Evolutionary conservation across 1,140 invertebrate genomes (phyloP).

Genomic region (Diorhabda carinulata): DNA sequence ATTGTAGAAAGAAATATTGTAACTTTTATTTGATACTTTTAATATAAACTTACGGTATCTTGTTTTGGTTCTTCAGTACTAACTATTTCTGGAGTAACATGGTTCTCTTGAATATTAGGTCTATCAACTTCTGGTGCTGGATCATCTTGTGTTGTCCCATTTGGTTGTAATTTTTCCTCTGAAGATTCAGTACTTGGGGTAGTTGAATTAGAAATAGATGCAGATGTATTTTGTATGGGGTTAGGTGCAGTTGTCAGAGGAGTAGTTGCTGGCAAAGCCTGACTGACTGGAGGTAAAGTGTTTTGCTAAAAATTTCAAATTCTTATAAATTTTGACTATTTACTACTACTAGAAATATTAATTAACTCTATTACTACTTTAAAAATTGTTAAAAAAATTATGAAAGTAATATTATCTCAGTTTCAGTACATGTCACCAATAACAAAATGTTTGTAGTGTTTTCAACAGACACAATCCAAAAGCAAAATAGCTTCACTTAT

Average conservation of each 20-base stretch:
- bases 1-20: too few relatives aligned
- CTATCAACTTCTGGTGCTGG: conserved; percentile 18
- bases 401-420: too few relatives aligned
- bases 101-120: conserved; percentile 18
- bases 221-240: neutral
- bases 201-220: conserved; percentile 5
- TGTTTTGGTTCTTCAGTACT: neutral
- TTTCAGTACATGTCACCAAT: too few relatives aligned
- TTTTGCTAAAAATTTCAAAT: conserved; percentile 23
- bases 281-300: conserved; percentile 26
- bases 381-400: too few relatives aligned
- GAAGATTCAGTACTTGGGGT: conserved; percentile 7
- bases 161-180: conserved; percentile 31
- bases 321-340: too few relatives aligned
- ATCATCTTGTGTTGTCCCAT: conserved; percentile 31
- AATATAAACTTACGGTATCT: too few relatives aligned
- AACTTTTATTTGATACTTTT: too few relatives aligned
- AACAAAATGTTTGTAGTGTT: neutral
- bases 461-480: neutral
- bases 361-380: too few relatives aligned
- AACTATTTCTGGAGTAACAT: conserved; percentile 10
- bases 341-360: too few relatives aligned
- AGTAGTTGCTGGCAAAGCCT: conserved; percentile 20
- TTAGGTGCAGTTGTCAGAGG: conserved; percentile 5
- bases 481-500: neutral